Conservation (phyloP, 2,113 vertebrate genomes). For the Odocoileus virginianus region DNA sequence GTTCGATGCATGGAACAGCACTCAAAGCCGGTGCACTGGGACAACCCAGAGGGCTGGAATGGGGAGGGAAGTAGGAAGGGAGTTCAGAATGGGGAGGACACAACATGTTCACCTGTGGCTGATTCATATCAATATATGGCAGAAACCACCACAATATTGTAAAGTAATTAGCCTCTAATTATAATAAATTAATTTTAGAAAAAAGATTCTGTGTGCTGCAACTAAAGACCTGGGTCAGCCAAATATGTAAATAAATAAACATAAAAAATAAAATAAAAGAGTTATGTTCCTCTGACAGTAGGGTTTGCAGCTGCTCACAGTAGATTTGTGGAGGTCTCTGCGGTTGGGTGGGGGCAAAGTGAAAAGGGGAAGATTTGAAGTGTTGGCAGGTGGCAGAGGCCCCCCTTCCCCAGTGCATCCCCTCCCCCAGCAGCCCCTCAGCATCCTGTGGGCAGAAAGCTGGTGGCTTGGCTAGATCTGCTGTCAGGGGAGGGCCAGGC, state of each 20-base stretch:
- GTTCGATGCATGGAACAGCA: neutral
- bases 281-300: neutral
- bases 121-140: neutral
- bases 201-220: neutral
- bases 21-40: neutral
- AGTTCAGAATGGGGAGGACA: neutral
- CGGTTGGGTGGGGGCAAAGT: neutral
- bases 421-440: neutral
- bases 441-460: conserved; percentile 14
- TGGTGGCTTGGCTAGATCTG: neutral
- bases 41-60: neutral
- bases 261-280: neutral
- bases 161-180: neutral
- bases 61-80: neutral
- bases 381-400: neutral
- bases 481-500: neutral
- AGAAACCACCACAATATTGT: neutral
- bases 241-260: neutral
- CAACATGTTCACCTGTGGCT: neutral
- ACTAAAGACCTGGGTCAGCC: neutral
- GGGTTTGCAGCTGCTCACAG: neutral
- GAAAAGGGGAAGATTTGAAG: neutral
- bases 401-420: neutral
- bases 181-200: neutral
- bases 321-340: conserved; percentile 25